Base-by-base conservation (phyloP, 2,797 vertebrate species). In the Melanotaenia maccullochi region DNA sequence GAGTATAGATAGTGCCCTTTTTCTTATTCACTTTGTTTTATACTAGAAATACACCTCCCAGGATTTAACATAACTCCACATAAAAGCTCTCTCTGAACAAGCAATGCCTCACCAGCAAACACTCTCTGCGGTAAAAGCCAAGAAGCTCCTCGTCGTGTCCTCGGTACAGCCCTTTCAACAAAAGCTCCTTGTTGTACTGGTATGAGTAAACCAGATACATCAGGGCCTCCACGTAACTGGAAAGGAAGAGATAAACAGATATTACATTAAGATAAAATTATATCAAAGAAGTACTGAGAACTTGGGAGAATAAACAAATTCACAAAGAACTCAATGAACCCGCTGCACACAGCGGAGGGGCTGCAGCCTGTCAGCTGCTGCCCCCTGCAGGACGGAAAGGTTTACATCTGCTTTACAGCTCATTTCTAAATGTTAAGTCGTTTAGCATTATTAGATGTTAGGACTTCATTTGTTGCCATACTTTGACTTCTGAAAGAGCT, bases 171-270 rank as follows among this genome's bases (percentile, higher is more conserved):
- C 97, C 97, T 92, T 96, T 98, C 9, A 93, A 93, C 87, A 97
- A 81, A 58, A 99, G 96, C 87, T 98, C 97, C 92, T 96, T 97
- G 92, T 99, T 99, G 93, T 96, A 97, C 93, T 98, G 97, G 91
- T 97, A 96, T 56, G 97, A 94, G 90, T 95, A 97, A 79, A 99
- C 95, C 90, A 99, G 96, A 92, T 97, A 99, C 85, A 97, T 95
- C 94, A 99, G 93, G 65, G 97, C 95, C 90, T 98, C 97, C 92
- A 96, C 93, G 60, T 95, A 99, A 90, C 97, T 99, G 93, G 49
- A 93, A 87, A 68, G 84, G 74, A 83, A 81, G 61, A 83, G 61
- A 77, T 28, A 28, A 24, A 78, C 58, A 86, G 38, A 79, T 59
- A 68, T 61, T 59, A 67, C 16, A 52, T 20, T 76, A 58, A 74